Evolutionary conservation across 2,888 invertebrate species (phyloP).

Genomic region (Poecilus cupreus): DNA sequence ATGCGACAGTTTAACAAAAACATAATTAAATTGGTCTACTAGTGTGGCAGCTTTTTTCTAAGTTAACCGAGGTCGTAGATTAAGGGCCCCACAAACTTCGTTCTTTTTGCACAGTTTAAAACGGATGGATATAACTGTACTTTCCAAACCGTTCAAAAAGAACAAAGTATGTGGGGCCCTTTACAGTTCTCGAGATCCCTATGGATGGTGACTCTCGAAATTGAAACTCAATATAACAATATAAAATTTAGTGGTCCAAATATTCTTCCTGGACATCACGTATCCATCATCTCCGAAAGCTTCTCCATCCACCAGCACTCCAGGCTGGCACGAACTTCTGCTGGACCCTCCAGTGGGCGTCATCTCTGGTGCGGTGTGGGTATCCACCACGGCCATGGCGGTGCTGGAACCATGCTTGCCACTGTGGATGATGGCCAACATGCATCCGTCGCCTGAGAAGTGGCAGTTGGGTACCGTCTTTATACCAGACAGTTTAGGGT

Average conservation of each 20-base stretch:
- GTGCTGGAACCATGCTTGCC: conserved; percentile 89
- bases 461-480: conserved; percentile 89
- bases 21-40: no score
- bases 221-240: no score
- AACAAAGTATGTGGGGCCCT: no score
- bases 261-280: conserved; percentile 37
- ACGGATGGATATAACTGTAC: no score
- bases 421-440: conserved; percentile 83
- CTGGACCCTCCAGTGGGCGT: conserved; percentile 79
- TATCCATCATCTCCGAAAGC: background rate
- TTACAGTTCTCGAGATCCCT: no score
- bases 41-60: no score
- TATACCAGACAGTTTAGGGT: conserved; percentile 89
- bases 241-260: conserved; percentile 51
- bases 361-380: conserved; percentile 81
- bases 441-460: conserved; percentile 80
- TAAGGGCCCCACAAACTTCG: no score
- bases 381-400: conserved; percentile 88
- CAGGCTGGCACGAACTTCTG: conserved; percentile 75
- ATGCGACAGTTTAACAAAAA: no score
- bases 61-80: no score
- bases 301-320: background rate
- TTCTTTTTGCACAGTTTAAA: no score
- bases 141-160: no score
- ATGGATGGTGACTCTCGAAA: no score